Evolutionary conservation across 1,140 invertebrate species (phyloP).

Genomic region (Centruroides sculpturatus): DNA sequence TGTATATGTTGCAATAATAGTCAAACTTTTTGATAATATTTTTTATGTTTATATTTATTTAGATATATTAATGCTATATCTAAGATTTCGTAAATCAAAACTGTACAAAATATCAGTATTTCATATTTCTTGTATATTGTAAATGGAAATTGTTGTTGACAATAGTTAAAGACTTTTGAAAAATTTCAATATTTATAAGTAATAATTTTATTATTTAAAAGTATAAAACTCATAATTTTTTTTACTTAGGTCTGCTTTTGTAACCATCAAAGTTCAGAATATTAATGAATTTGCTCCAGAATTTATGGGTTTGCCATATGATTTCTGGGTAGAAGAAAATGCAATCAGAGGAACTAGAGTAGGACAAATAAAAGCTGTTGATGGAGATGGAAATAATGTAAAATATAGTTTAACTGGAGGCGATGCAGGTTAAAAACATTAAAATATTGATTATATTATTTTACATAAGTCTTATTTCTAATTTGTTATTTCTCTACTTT

Average conservation of each 20-base stretch:
- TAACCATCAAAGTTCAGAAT: slow-evolving; percentile 31
- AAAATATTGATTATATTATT: neutral
- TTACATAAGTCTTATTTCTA: too few species aligned
- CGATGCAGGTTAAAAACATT: slow-evolving; percentile 18
- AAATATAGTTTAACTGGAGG: slow-evolving; percentile 29
- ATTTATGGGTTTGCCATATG: slow-evolving; percentile 74
- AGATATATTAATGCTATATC: too few species aligned
- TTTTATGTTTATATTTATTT: too few species aligned
- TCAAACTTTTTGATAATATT: too few species aligned
- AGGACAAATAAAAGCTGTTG: slow-evolving; percentile 48
- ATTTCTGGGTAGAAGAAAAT: slow-evolving; percentile 74
- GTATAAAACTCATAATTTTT: neutral
- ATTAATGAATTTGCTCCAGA: slow-evolving; percentile 43
- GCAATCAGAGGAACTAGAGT: slow-evolving; percentile 67
- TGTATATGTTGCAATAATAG: too few species aligned
- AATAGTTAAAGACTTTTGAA: too few species aligned
- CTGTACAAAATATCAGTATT: neutral
- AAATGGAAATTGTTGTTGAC: neutral
- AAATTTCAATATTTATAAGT: too few species aligned
- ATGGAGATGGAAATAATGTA: slow-evolving; percentile 30
- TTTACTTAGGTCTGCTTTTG: slow-evolving; percentile 24
- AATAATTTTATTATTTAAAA: too few species aligned
- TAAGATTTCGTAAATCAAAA: too few species aligned
- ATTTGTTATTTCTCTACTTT: neutral
- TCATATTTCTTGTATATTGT: neutral